These are phyloP conservation scores for Epiblema foenella DNA, from an alignment of 2,888 invertebrate species.

Conservation along the genomic window DNA sequence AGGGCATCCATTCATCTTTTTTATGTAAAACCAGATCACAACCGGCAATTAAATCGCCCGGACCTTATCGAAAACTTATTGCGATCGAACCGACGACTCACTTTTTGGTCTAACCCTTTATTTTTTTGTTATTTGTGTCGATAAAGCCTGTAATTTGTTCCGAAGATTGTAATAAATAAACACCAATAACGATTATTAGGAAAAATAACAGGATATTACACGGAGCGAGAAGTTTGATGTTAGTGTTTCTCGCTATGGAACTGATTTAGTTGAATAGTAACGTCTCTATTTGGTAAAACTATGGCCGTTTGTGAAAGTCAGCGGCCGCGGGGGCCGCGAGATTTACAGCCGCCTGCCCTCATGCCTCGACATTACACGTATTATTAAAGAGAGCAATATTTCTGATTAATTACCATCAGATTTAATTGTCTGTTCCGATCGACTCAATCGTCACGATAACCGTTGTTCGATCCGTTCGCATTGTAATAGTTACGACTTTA, in stretches of 20 bases:
- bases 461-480: constrained; percentile 70
- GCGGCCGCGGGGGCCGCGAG: constrained; percentile 72
- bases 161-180: constrained; percentile 83
- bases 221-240: constrained; percentile 71
- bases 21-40: constrained; percentile 84
- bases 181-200: constrained; percentile 84
- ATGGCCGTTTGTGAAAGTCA: constrained; percentile 74
- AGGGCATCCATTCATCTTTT: constrained; percentile 81
- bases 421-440: constrained; percentile 74
- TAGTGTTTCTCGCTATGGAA: constrained; percentile 70
- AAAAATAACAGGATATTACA: constrained; percentile 84
- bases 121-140: constrained; percentile 74
- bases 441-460: constrained; percentile 66
- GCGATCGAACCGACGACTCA: constrained; percentile 83
- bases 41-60: constrained; percentile 84
- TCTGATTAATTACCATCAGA: constrained; percentile 77
- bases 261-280: constrained; percentile 76
- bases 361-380: constrained; percentile 77
- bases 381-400: constrained; percentile 76
- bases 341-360: constrained; percentile 76
- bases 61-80: constrained; percentile 84
- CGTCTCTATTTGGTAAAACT: constrained; percentile 79
- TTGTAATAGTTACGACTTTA: constrained; percentile 72
- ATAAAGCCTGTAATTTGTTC: constrained; percentile 83
- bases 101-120: constrained; percentile 84